Conservation (phyloP, 2,797 vertebrate genomes). For the Centropyge bicolor region DNA sequence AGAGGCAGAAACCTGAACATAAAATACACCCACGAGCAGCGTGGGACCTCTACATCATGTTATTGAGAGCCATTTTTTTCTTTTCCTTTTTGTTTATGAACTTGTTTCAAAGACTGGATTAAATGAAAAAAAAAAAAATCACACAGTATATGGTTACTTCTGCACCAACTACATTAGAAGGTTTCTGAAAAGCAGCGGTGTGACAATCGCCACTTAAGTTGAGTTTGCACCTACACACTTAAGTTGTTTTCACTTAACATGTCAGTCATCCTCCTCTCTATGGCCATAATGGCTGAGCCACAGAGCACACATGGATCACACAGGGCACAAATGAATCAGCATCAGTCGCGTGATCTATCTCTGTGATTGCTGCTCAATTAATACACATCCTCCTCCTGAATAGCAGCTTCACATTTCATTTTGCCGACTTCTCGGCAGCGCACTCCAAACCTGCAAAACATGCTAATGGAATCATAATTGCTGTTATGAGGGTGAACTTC, state of each 20-base stretch:
- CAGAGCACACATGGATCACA: neutral
- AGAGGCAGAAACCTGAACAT: constrained; percentile 10
- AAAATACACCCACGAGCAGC: neutral
- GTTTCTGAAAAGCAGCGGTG: neutral
- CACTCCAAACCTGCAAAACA: neutral
- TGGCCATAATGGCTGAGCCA: neutral
- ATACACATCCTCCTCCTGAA: neutral
- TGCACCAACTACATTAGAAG: neutral
- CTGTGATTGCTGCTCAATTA: neutral
- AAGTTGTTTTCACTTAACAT: neutral
- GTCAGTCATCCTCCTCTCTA: neutral
- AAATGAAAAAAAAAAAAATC: neutral
- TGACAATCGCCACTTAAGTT: too few relatives aligned
- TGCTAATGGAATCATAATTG: constrained; percentile 11
- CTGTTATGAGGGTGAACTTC: constrained; percentile 11
- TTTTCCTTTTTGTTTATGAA: neutral
- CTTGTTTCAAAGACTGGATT: neutral
- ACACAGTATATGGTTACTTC: neutral
- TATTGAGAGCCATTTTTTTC: neutral
- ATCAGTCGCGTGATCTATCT: neutral
- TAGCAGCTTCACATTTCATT: constrained; percentile 1
- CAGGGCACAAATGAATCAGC: neutral
- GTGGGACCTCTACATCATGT: neutral
- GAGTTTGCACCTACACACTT: neutral
- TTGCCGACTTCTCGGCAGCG: neutral